Base-by-base conservation (phyloP, 2,888 invertebrate species). In the Synergus gifuensis region DNA sequence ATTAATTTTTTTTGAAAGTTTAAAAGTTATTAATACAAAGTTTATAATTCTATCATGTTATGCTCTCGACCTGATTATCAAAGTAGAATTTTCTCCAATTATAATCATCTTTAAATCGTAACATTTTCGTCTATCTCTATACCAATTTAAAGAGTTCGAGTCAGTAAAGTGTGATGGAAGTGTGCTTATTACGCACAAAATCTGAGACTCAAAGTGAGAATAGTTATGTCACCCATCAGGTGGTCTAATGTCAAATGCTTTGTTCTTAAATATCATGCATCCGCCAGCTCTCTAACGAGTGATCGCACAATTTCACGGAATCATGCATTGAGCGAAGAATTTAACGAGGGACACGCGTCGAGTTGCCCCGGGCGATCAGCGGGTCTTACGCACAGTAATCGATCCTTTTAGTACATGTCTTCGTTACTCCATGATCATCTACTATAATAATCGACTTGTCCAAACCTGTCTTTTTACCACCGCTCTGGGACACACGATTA, bases 281-380 rank as follows among this genome's bases (percentile, higher is more conserved):
- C 76, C 77, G 28, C 16, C 40, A 46, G 78, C 77, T 81, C 84
- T 81, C 84, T 85, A 88, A 89, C 88, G 88, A 89, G 83, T 87
- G 89, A 90, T 89, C 88, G 89, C 85, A 83, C 89, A 87, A 90
- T 91, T 91, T 90, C 88, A 88, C 86, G 89, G 88, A 89, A 88
- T 89, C 88, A 82, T 86, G 86, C 86, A 82, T 64, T 79, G 84
- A 81, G 82, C 86, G 90, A 91, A 90, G 89, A 90, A 89, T 91
- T 91, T 91, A 91, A 91, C 91, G 88, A 91, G 91, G 86, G 86
- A 79, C 91, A 91, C 91, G 90, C 90, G 91, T 76, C 85, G 76
- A 49, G 36, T 77, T 66, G 76, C 80, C 80, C 76, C 67, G 76
- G 58, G 63, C 76, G 80, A 76, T 78, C 78, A 77, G 76, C 64